phyloP scores from a whole-genome alignment of 2,888 invertebrate genomes.

The Lasioglossum lativentre region DNA sequence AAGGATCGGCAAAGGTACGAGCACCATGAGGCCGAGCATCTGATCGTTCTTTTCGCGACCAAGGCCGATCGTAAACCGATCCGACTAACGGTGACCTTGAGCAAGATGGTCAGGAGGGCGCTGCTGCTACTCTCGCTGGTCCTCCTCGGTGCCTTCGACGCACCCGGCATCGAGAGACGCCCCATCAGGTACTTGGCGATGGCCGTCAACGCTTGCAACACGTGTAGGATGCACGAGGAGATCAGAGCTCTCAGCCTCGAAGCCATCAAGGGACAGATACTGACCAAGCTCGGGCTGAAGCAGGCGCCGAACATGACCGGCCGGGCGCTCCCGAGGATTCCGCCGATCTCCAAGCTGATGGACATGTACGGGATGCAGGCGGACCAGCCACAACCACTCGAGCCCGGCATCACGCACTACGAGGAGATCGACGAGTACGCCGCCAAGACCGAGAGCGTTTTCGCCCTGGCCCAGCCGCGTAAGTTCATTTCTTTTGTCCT shows the following conservation, averaged over 20 bases:
- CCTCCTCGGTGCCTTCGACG: slow-evolving; percentile 80
- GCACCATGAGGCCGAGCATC: slow-evolving; percentile 58
- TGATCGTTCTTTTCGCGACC: slow-evolving; percentile 62
- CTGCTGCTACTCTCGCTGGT: slow-evolving; percentile 78
- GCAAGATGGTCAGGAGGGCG: slow-evolving; percentile 80
- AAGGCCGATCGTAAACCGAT: slow-evolving; percentile 63
- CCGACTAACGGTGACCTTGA: slow-evolving; percentile 70
- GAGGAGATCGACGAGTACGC: slow-evolving; percentile 85
- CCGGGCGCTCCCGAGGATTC: slow-evolving; percentile 86
- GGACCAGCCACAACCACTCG: slow-evolving; percentile 81
- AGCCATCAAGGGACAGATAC: slow-evolving; percentile 87
- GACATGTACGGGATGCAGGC: slow-evolving; percentile 85
- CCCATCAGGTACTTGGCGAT: slow-evolving; percentile 68
- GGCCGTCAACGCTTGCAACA: slow-evolving; percentile 84
- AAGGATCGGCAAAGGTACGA: slow-evolving; percentile 35
- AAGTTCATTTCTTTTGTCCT: slow-evolving; percentile 69
- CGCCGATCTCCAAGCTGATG: slow-evolving; percentile 84
- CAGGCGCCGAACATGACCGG: slow-evolving; percentile 88
- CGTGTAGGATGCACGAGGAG: slow-evolving; percentile 87
- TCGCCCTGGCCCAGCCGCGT: slow-evolving; percentile 85
- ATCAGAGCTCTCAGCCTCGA: slow-evolving; percentile 86
- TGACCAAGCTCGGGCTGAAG: slow-evolving; percentile 87
- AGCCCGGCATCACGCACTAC: slow-evolving; percentile 83
- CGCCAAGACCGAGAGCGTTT: slow-evolving; percentile 85
- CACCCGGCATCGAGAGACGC: slow-evolving; percentile 72